Conservation (phyloP, 2,113 vertebrate genomes). For the Ivindomyrus marchei region DNA sequence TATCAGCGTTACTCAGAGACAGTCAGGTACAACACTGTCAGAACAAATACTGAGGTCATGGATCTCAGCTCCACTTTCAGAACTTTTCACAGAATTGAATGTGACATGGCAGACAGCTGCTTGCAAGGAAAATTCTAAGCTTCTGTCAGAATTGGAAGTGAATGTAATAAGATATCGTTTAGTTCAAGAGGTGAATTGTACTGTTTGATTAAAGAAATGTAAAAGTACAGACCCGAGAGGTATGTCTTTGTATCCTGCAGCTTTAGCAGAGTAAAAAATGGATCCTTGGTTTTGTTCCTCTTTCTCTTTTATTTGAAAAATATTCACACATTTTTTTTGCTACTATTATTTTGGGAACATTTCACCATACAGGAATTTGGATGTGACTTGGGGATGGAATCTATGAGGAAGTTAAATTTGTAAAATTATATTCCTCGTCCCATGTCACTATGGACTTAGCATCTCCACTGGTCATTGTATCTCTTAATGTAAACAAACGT, state of each 20-base stretch:
- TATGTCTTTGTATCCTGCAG: neutral
- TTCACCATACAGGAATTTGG: neutral
- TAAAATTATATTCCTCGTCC: neutral
- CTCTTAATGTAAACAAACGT: neutral
- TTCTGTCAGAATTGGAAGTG: neutral
- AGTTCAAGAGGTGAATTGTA: neutral
- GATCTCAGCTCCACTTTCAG: neutral
- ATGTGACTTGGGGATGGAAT: neutral
- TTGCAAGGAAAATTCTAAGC: neutral
- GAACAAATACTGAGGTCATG: neutral
- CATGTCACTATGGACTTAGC: neutral
- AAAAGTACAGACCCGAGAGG: neutral
- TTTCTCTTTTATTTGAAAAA: neutral
- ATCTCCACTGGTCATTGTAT: neutral
- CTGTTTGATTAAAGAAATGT: constrained; percentile 1
- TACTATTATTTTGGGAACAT: neutral
- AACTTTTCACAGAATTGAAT: neutral
- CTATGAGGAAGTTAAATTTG: neutral
- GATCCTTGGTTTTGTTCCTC: neutral
- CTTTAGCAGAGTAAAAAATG: neutral
- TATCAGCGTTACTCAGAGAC: neutral
- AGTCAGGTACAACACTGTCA: neutral
- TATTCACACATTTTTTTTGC: neutral
- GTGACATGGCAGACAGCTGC: neutral
- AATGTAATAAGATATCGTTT: neutral